These are phyloP conservation scores for Corvus moneduloides DNA, from an alignment of 2,113 vertebrate species.

Conservation along the genomic window DNA sequence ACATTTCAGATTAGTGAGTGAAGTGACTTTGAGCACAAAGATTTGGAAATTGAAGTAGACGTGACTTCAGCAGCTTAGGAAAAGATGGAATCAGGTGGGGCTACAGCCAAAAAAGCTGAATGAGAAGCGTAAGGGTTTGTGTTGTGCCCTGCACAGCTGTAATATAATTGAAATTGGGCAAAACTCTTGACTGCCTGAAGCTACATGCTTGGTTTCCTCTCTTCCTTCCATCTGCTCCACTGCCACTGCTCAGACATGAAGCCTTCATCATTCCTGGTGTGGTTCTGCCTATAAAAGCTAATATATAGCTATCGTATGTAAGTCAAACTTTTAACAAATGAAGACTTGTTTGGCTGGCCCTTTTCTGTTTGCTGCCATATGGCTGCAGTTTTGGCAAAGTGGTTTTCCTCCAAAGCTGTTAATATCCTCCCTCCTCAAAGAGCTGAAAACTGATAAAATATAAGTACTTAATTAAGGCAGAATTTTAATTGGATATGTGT, in stretches of 20 bases:
- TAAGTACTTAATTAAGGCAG: conserved; percentile 59
- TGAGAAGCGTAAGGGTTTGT: background rate
- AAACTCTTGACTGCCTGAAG: background rate
- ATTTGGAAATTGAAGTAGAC: background rate
- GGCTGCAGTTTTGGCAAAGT: conserved; percentile 54
- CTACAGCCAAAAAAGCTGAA: background rate
- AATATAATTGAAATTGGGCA: background rate
- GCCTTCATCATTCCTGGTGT: background rate
- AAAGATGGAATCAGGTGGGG: background rate
- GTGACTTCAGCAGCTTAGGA: background rate
- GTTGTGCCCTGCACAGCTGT: background rate
- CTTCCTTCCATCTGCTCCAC: background rate
- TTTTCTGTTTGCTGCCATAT: conserved; percentile 52
- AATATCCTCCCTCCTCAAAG: conserved; percentile 40
- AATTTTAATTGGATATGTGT: conserved; percentile 63
- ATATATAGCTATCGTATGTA: background rate
- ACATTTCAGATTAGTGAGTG: background rate
- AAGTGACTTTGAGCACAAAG: background rate
- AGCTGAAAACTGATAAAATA: conserved; percentile 55
- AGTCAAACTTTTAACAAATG: background rate
- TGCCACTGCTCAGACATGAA: background rate
- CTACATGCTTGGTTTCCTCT: background rate
- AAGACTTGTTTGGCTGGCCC: background rate
- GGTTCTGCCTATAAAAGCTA: background rate
- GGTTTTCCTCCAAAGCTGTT: conserved; percentile 53